Conservation (phyloP, 2,888 invertebrate species). For the Platerodrilus igneus region DNA sequence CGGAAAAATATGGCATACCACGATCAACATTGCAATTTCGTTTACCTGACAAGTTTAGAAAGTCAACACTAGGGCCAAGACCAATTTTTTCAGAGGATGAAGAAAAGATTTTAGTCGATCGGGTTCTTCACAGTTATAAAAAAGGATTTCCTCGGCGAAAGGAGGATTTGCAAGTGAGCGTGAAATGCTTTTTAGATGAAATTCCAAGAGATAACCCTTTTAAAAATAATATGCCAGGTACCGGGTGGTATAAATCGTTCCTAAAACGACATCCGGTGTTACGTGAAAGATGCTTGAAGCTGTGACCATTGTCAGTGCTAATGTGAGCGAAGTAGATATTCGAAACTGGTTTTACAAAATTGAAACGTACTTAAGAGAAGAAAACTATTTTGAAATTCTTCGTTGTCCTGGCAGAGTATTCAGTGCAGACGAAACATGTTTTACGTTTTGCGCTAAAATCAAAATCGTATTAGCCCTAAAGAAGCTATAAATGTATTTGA, state of each 20-base stretch:
- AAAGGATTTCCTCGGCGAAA: constrained; percentile 37
- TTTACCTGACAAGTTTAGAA: constrained; percentile 16
- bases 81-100: constrained; percentile 12
- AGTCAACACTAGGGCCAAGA: constrained; percentile 19
- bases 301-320: constrained; percentile 35
- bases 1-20: constrained; percentile 15
- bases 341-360: constrained; percentile 2
- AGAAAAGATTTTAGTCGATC: constrained; percentile 34
- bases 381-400: constrained; percentile 28
- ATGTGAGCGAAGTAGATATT: constrained; percentile 4
- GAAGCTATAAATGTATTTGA: constrained; percentile 33
- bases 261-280: too few species aligned
- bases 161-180: constrained; percentile 30
- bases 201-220: constrained; percentile 31
- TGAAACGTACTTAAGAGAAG: constrained; percentile 17
- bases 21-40: constrained; percentile 20
- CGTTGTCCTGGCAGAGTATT: constrained; percentile 35
- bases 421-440: constrained; percentile 39
- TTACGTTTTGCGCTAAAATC: constrained; percentile 36
- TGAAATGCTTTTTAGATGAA: constrained; percentile 26
- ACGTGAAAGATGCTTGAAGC: constrained; percentile 31
- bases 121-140: constrained; percentile 33
- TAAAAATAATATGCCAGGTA: constrained; percentile 33
- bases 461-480: constrained; percentile 28
- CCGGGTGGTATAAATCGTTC: constrained; percentile 36